These are phyloP conservation scores for Drosophila hamatofila DNA, from an alignment of 2,888 invertebrate genomes.

Conservation along the genomic window DNA sequence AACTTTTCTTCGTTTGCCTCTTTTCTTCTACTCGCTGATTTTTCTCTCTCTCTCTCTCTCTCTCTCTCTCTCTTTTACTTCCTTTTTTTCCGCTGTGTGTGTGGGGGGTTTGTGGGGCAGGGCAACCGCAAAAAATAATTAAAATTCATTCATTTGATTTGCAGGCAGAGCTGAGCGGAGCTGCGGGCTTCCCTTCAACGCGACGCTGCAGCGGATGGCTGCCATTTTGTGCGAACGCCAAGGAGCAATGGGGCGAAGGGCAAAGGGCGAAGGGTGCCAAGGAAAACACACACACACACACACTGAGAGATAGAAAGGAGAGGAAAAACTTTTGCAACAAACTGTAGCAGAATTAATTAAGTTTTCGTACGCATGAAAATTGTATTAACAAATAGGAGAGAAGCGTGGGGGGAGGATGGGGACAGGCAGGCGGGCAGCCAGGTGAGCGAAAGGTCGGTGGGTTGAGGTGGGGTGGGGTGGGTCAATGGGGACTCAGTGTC, in stretches of 20 bases:
- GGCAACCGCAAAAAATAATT: conserved; percentile 71
- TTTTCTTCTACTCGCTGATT: neutral
- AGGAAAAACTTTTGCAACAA: conserved; percentile 63
- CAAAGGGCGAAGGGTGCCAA: neutral
- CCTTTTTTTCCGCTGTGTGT: neutral
- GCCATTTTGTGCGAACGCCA: conserved; percentile 57
- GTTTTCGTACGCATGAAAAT: conserved; percentile 74
- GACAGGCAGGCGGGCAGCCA: neutral
- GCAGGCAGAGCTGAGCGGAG: conserved; percentile 32
- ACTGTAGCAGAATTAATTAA: conserved; percentile 80
- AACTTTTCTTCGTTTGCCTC: conserved; percentile 42
- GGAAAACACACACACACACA: conserved; percentile 2
- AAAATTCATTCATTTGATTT: conserved; percentile 80
- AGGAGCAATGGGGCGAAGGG: neutral
- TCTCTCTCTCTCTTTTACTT: conserved; percentile 1
- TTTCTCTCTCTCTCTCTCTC: neutral
- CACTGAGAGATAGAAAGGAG: neutral
- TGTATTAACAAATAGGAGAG: conserved; percentile 54
- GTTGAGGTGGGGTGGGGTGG: neutral
- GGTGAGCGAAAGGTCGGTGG: neutral
- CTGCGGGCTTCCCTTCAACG: conserved; percentile 6
- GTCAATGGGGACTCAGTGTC: conserved; percentile 7
- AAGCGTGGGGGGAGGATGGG: neutral
- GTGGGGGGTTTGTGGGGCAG: neutral
- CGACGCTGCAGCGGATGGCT: conserved; percentile 37